Evolutionary conservation across 2,888 invertebrate genomes (phyloP), one percentile per base, ranked within the genome.

Genomic region (Shargacucullia verbasci): DNA sequence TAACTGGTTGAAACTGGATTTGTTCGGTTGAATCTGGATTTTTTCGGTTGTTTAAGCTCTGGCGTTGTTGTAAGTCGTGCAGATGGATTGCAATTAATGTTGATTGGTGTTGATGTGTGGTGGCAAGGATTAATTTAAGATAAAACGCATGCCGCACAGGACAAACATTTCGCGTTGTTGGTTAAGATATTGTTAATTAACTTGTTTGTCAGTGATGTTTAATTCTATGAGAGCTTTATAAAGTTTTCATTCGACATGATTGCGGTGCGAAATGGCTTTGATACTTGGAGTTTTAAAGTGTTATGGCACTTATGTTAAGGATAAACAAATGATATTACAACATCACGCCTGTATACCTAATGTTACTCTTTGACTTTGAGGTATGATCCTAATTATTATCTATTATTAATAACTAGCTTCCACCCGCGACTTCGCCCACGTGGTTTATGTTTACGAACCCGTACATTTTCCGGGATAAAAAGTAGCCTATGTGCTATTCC

Each of bases 91-190:
- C 78, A 82, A 86, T 85, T 78, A 82, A 66, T 35, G 60, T 77
- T 82, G 78, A 87, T 87, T 85, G 81, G 80, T 81, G 84, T 79
- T 81, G 74, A 78, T 73, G 58, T 38, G 44, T 37, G 45, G 55
- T 58, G 43, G 53, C 39, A 25, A 27, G 64, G 74, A 78, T 76
- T 69, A 61, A 69, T 78, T 59, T 68, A 66, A 70, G 74, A 78
- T 68, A 54, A 76, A 64, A 77, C 50, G 40, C 27, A 43, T 53
- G 61, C 56, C 70, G 65, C 56, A n/a, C 29, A 14, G 7, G 20
- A 38, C 35, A 43, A 61, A 53, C 29, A 27, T 34, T 55, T 34
- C 1, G 34, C 12, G n/a, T 40, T 49, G 27, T 35, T 11, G 7
- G 33, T 52, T 15, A 14, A 43, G 2, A 29, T 29, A 46, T 45